Evolutionary conservation across 2,797 vertebrate species (phyloP), one percentile per base, ranked within the genome.

Genomic region (Rhyacichthys aspro): DNA sequence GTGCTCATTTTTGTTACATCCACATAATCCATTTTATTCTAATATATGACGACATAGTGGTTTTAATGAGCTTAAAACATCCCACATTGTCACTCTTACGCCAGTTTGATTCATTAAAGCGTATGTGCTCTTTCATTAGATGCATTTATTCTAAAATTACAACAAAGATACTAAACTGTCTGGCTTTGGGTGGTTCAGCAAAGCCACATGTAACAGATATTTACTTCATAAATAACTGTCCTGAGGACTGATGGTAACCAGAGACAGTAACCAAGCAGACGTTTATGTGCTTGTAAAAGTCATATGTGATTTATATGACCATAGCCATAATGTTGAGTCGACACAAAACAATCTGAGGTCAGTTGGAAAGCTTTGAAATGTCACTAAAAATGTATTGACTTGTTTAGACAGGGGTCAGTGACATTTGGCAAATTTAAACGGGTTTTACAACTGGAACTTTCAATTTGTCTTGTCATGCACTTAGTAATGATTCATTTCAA

Each of bases 131-230:
- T 37, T 50, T 68, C 59, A 73, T 44, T 61, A 76, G 42, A 67
- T 43, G 70, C 56, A 68, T 47, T 9, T 37, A 44, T n/a, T n/a
- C n/a, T 52, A 69, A 53, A 56, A 52, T 2, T 47, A 15, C 23
- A 28, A 15, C 23, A 28, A 28, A 28, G 23, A 59, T 59, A 43
- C 23, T 55, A 56, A 54, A 49, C 32, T 19, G 19, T 39, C 45
- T 54, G 55, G 59, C 15, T 4, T 71, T 46, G 41, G 16, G 9
- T 1, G 18, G 17, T 45, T 19, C 41, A 66, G 52, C 43, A 52
- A 62, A 37, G 59, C 55, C 53, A 55, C 82, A 86, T 86, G 78
- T 75, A 78, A 83, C 67, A 75, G 66, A 23, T 50, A 70, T 59
- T 59, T 28, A 28, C 23, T 2, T 49, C 11, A 52, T 58, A 56